Percentiles rank a stretch among this genome's conserved stretches.
Evolutionary conservation across 2,888 invertebrate genomes (phyloP).

Genomic region (Drosophila cognata): DNA sequence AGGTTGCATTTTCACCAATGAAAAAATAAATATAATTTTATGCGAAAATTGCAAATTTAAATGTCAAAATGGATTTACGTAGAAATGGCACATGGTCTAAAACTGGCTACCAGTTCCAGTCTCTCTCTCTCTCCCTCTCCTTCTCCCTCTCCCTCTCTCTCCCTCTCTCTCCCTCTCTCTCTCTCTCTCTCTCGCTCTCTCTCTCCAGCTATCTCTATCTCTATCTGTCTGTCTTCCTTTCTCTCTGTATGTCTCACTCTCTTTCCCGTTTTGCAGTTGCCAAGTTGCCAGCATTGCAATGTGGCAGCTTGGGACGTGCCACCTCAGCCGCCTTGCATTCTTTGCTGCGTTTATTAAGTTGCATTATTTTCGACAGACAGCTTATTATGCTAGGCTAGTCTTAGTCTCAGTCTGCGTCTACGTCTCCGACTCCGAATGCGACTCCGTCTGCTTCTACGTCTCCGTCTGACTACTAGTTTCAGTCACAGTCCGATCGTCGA

Average conservation of each 20-base stretch:
- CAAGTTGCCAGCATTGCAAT: conserved; percentile 17
- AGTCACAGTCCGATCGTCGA: conserved; percentile 11
- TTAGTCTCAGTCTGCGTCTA: conserved; percentile 2
- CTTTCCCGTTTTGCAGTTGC: conserved; percentile 6
- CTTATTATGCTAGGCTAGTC: conserved; percentile 67
- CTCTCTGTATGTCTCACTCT: conserved; percentile 1
- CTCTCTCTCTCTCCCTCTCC: not conserved
- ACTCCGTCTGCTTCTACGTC: not conserved
- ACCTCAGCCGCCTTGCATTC: conserved; percentile 45
- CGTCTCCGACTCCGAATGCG: not conserved
- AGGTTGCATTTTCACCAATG: conserved; percentile 71
- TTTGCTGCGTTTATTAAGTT: conserved; percentile 76
- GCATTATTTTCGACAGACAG: conserved; percentile 74
- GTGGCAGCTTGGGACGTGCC: conserved; percentile 41
- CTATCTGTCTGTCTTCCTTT: not conserved
- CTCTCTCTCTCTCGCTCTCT: not conserved
- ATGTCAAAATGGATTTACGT: conserved; percentile 81
- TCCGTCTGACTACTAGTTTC: conserved; percentile 16
- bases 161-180: not conserved
- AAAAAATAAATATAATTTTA: conserved; percentile 76
- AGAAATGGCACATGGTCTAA: conserved; percentile 52
- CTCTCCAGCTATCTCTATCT: not conserved
- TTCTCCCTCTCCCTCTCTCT: not conserved
- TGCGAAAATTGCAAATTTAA: conserved; percentile 81
- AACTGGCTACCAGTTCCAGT: conserved; percentile 31